Evolutionary conservation across 1,140 invertebrate genomes (phyloP).

Genomic region (Tetramorium alpestre): DNA sequence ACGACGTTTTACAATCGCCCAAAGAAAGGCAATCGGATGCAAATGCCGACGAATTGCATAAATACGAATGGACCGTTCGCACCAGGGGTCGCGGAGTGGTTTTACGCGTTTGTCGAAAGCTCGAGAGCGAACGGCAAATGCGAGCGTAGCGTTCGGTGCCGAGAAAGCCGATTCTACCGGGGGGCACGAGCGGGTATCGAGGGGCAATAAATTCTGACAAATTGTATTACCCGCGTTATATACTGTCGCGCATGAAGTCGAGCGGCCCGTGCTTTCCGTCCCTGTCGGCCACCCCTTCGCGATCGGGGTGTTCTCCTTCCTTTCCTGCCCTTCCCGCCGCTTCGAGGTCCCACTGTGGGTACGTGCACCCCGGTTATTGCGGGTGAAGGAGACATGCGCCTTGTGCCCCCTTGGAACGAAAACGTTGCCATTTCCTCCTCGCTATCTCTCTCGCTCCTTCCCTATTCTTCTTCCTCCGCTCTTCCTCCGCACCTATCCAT

Average conservation of each 20-base stretch:
- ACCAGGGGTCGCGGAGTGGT: neutral
- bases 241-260: conserved; percentile 79
- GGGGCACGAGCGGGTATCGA: conserved; percentile 67
- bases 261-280: conserved; percentile 70
- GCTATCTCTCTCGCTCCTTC: neutral
- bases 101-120: conserved; percentile 65
- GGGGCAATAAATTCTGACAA: conserved; percentile 79
- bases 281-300: conserved; percentile 7
- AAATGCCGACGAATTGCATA: conserved; percentile 35
- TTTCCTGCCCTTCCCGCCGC: neutral
- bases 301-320: neutral
- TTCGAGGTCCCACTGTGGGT: conserved; percentile 53
- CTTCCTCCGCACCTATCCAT: neutral
- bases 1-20: conserved; percentile 21
- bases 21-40: neutral
- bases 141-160: conserved; percentile 52
- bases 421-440: conserved; percentile 63
- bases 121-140: conserved; percentile 65
- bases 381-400: conserved; percentile 59
- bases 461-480: neutral
- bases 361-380: conserved; percentile 65
- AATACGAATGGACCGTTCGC: conserved; percentile 1
- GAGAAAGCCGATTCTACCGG: conserved; percentile 75
- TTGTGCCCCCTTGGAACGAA: conserved; percentile 48
- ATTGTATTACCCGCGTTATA: conserved; percentile 80